Evolutionary conservation across 2,113 vertebrate genomes (phyloP), one percentile per base, ranked within the genome.

Genomic region (Myotis davidii): DNA sequence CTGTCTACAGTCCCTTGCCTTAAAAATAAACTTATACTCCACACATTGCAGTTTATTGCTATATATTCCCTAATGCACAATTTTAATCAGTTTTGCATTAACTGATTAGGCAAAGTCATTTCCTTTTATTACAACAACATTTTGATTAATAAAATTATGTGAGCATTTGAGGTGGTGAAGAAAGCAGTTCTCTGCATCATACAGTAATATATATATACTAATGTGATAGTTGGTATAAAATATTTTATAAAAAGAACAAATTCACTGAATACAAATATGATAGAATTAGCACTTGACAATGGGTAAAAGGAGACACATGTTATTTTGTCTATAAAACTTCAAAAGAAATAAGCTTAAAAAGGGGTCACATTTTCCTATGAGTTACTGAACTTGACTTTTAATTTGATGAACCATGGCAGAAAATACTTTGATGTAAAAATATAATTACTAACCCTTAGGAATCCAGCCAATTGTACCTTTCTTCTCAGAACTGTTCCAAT

Each of bases 401-500:
- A 93, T 93, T 74, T 91, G 56, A 93, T 85, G n/a, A 93, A 84
- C 25, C 39, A 79, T 9, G n/a, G 32, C 29, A 85, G 23, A 88
- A 93, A 91, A 59, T n/a, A 94, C 39, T 94, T 93, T 74, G 48
- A 93, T 67, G 48, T 84, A 65, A 94, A 84, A 64, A 23, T 87
- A 93, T 25, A 90, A 85, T 92, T 86, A 90, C 9, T 72, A 82
- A 88, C 70, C 27, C 29, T 90, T 73, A 64, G 39, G 29, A 39
- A 93, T 79, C 2, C 9, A 82, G 59, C 17, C 34, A 18, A 50
- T 61, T 84, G 29, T 85, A 91, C n/a, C 32, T 74, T 88, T 20
- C 20, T 87, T 90, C 94, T 83, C 11, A 88, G 14, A 52, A 76
- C 10, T 18, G 9, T 79, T 85, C 20, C 25, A 85, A 74, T 79